Base-by-base conservation (phyloP, 2,888 invertebrate genomes). In the Neoscelio sp. region DNA sequence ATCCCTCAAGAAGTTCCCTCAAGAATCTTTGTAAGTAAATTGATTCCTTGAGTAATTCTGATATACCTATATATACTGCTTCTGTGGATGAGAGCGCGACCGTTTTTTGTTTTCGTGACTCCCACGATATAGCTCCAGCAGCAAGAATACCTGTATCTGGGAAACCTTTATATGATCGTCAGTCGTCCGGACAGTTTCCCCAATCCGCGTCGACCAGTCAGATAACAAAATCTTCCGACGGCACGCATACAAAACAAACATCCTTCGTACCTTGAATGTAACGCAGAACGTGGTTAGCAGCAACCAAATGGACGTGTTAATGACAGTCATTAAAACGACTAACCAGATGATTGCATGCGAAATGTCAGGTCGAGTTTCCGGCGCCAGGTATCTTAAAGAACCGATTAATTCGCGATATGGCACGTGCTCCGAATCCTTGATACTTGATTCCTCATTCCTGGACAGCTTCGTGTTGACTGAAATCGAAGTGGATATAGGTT, bases 381-480 rank as follows among this genome's bases (percentile, higher is more conserved):
- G 28, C 2, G 60, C 46, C 5, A 44, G 30, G 10, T 60, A 60
- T 28, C 44, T 60, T 10, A 46, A 44, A 0, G 46, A 40, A 2
- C 56, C 40, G 15, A 56, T 12, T 26, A 56, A 20, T 26, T 56
- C 40, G 17, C 35, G 12, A 20, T 33, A 52, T n/a, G 52, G 52
- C 6, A 33, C 52, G 8, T 35, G 15, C 3, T 7, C 6, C 2
- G 12, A 3, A 5, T 52, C 18, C 2, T 20, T 12, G 2, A 33
- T 18, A 13, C 7, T n/a, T 7, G 6, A 8, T 8, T 33, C 18
- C 2, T 33, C 54, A 6, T 17, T 2, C 3, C 1, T 5, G 6
- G 40, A 40, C n/a, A 20, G 5, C 17, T 56, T 56, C n/a, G 23
- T 1, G 5, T 12, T n/a, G 1, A 17, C 2, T 18, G 12, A 10